phyloP scores from a whole-genome alignment of 2,888 invertebrate species.

The Sisyra nigra region DNA sequence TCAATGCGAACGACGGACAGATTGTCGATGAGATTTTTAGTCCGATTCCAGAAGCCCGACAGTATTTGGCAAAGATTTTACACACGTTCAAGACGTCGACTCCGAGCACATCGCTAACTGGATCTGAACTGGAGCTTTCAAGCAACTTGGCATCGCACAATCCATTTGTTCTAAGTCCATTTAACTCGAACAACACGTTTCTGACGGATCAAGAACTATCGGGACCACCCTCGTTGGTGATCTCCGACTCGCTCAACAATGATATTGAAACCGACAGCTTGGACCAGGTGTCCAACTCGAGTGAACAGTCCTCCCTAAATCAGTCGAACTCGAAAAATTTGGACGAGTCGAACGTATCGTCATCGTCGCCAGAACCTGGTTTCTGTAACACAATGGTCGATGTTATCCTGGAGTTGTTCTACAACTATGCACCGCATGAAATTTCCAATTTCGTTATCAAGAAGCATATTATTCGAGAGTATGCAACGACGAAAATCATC shows the following conservation, averaged over 20 bases:
- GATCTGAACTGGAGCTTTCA: not conserved
- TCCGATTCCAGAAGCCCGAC: slow-evolving; percentile 10
- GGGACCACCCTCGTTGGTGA: not conserved
- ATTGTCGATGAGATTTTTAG: slow-evolving; percentile 30
- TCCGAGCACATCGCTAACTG: too few relatives aligned
- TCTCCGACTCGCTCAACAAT: not conserved
- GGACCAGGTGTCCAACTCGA: not conserved
- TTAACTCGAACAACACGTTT: not conserved
- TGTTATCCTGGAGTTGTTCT: slow-evolving; percentile 26
- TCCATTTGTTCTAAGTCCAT: not conserved
- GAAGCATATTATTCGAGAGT: slow-evolving; percentile 34
- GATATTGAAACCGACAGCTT: not conserved
- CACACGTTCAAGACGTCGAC: not conserved
- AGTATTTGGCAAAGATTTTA: not conserved
- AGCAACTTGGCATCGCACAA: not conserved
- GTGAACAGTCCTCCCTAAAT: not conserved
- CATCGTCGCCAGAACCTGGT: slow-evolving; percentile 20
- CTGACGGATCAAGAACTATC: not conserved
- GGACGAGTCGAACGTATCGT: too few relatives aligned
- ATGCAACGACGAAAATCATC: slow-evolving; percentile 36
- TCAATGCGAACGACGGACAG: slow-evolving; percentile 26
- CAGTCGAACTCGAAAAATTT: not conserved
- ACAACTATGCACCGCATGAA: slow-evolving; percentile 26
- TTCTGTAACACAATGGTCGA: slow-evolving; percentile 20
- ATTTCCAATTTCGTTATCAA: slow-evolving; percentile 33